Conservation (phyloP, 2,113 vertebrate species). For the Lophotis ruficrista region DNA sequence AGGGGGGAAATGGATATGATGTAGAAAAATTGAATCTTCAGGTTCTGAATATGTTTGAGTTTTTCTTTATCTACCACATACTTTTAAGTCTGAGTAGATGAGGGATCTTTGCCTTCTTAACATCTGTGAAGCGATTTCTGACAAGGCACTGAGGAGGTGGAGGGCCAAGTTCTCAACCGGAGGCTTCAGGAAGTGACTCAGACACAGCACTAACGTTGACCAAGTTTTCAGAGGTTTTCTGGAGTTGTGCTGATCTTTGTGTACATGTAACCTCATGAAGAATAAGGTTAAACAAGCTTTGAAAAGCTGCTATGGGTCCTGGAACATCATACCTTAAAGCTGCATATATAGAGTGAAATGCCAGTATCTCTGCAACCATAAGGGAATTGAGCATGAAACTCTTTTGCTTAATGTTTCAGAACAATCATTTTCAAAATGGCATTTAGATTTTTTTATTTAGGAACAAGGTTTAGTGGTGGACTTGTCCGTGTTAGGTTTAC, state of each 20-base stretch:
- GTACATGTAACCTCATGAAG: neutral
- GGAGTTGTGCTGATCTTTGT: conserved; percentile 37
- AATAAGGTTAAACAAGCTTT: conserved; percentile 64
- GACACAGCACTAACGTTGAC: neutral
- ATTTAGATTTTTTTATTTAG: neutral
- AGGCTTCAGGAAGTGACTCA: conserved; percentile 2
- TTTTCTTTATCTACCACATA: neutral
- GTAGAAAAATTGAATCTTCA: conserved; percentile 19
- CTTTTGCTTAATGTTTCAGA: conserved; percentile 17
- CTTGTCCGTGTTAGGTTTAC: neutral
- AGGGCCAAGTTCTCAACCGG: neutral
- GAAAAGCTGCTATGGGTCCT: conserved; percentile 20
- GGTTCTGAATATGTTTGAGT: neutral
- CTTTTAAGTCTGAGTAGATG: conserved; percentile 12
- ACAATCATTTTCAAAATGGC: neutral
- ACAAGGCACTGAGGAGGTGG: neutral
- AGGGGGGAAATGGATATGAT: neutral
- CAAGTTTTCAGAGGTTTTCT: conserved; percentile 10
- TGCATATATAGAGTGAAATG: conserved; percentile 10
- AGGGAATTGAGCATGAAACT: neutral
- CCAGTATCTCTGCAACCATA: neutral
- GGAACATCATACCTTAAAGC: conserved; percentile 10
- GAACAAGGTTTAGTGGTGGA: neutral
- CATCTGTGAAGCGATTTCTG: conserved; percentile 6
- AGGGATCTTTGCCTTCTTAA: neutral